Base-by-base conservation (phyloP, 2,113 vertebrate species). In the Apistogramma diplotaenia region DNA sequence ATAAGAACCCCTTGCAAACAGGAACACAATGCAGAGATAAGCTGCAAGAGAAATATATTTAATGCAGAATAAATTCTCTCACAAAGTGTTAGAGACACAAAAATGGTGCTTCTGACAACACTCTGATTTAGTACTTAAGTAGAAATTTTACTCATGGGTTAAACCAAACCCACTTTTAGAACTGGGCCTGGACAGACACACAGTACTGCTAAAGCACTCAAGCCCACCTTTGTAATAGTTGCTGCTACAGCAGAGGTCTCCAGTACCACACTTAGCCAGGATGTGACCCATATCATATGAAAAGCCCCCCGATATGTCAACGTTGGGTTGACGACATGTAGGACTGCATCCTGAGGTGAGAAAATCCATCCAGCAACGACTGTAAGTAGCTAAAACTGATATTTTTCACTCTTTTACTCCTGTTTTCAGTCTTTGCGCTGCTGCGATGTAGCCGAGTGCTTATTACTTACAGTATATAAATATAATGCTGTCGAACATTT, bases 251-350 rank as follows among this genome's bases (percentile, higher is more conserved):
- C 4, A 65, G 5, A 0, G 21, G 4, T 0, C 40, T 3, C 62
- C 40, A 49, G 16, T n/a, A 19, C 15, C 16, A 67, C 23, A 49
- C 8, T 67, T 29, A 29, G 62, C 40, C 40, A 29, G 3, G 40
- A 70, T 13, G 62, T 49, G 23, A 46, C 18, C 18, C 18, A 19
- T 51, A 51, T 19, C 46, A 51, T 51, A 51, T 19, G 6, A 16
- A 18, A 15, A 51, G 3, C 0, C n/a, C n/a, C n/a, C n/a, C n/a
- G n/a, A n/a, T n/a, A 19, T 0, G 9, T 29, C 3, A 29, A 0
- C 12, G 40, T n/a, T n/a, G 49, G 19, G 18, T 6, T 51, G 8
- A 19, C 19, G n/a, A n/a, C 49, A n/a, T 53, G 51, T n/a, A 53
- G 19, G 40, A 70, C 23, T 67, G 21, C 11, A 15, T 46, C 2